Evolutionary conservation across 2,113 vertebrate genomes (phyloP).

Genomic region (Patagioenas fasciata): DNA sequence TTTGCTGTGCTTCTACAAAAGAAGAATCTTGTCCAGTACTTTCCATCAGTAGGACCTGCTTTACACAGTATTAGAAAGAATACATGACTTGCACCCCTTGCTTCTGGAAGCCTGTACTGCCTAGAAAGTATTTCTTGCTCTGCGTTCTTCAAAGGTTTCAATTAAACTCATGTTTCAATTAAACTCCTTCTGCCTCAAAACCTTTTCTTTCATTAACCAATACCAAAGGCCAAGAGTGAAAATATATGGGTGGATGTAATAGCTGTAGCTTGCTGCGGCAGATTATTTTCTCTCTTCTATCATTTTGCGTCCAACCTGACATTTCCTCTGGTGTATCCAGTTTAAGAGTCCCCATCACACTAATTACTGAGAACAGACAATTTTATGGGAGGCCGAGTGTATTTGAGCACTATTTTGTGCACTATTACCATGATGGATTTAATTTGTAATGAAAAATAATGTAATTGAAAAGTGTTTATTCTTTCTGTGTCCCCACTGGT

Average conservation of each 20-base stretch:
- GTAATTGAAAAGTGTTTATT: neutral
- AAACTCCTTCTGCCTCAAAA: neutral
- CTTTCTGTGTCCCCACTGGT: accelerated
- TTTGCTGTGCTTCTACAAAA: accelerated
- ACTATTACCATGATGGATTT: neutral
- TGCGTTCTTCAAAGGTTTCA: neutral
- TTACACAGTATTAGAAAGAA: neutral
- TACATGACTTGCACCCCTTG: accelerated
- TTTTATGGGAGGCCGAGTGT: neutral
- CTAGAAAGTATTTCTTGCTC: neutral
- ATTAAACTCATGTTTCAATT: neutral
- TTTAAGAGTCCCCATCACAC: accelerated
- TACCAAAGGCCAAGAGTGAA: neutral
- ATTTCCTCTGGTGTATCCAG: neutral
- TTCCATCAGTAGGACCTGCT: accelerated
- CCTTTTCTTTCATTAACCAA: neutral
- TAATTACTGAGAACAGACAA: neutral
- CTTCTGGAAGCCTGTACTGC: neutral
- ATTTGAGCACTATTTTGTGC: neutral
- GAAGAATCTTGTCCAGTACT: neutral
- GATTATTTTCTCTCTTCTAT: neutral
- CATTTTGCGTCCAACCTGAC: neutral
- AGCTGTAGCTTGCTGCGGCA: neutral
- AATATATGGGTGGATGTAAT: accelerated
- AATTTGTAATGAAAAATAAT: neutral